Percentiles rank a stretch among this genome's conserved stretches.
These are phyloP conservation scores for Galeruca laticollis DNA, from an alignment of 2,888 invertebrate genomes.

Conservation along the genomic window DNA sequence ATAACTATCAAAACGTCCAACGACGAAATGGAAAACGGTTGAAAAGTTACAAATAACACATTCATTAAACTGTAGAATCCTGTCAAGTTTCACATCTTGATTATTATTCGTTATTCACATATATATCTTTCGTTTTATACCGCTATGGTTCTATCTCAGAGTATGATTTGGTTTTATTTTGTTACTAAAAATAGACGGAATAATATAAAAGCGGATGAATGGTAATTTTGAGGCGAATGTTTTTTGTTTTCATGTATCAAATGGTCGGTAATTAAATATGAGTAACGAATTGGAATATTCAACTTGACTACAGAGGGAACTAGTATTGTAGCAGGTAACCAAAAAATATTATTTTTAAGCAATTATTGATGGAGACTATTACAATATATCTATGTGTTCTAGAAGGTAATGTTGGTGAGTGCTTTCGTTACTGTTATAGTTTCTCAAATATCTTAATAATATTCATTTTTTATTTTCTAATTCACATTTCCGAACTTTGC, in stretches of 20 bases:
- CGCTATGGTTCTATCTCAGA: background rate
- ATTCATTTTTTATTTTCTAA: too few relatives aligned
- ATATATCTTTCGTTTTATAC: conserved; percentile 7
- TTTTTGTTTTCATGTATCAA: conserved; percentile 2
- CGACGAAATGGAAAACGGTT: conserved; percentile 22
- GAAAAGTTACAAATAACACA: conserved; percentile 46
- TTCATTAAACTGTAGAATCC: conserved; percentile 35
- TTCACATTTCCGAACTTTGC: too few relatives aligned
- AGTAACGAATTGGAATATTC: background rate
- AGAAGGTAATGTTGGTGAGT: too few relatives aligned
- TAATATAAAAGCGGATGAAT: conserved; percentile 15
- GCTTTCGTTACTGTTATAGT: too few relatives aligned
- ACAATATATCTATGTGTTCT: too few relatives aligned
- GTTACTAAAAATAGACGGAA: conserved; percentile 10
- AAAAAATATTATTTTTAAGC: too few relatives aligned
- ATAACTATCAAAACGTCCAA: background rate
- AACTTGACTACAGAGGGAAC: background rate
- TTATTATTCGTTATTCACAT: conserved; percentile 24
- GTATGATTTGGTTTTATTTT: conserved; percentile 9
- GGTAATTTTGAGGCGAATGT: conserved; percentile 16
- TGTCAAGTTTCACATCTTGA: conserved; percentile 37
- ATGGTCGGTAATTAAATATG: background rate
- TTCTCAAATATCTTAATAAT: too few relatives aligned
- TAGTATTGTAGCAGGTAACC: too few relatives aligned
- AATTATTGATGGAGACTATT: too few relatives aligned